Evolutionary conservation across 2,888 invertebrate species (phyloP), one percentile per base, ranked within the genome.

Genomic region (Venustoraphidia nigricollis): DNA sequence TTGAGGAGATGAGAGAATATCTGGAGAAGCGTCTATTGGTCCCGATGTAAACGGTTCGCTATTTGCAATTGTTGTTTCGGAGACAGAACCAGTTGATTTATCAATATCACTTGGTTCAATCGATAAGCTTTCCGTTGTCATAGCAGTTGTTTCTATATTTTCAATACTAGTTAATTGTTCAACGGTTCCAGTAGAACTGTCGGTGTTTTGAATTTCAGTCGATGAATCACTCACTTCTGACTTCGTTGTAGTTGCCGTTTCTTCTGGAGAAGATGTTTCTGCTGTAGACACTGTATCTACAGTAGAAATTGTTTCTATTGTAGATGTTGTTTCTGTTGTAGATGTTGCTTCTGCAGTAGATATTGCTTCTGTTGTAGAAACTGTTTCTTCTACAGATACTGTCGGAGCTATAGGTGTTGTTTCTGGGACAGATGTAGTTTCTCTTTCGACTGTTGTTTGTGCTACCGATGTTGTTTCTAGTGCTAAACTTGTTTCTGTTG

Each of bases 291-390:
- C 53, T 14, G 53, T 51, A 41, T 53, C 50, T 34, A 51, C 48
- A 27, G 51, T 48, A 34, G 51, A 41, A 13, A 52, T 54, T 14
- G 53, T 51, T 42, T 53, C 50, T 34, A 51, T 49, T 34, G 51
- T 48, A 34, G 51, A 41, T 13, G 42, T 50, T 13, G 51, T 35
- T 13, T 48, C 46, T 38, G 48, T 43, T n/a, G 42, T 36, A 27
- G 51, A 49, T 14, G 40, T 45, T n/a, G 44, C 45, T 35, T 45
- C 13, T 38, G 35, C 40, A 10, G 50, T 39, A 36, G 46, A 49
- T 14, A 52, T 54, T 17, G 53, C 51, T 42, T 53, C 50, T 34
- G 51, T 48, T 34, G 51, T 48, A 34, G 51, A 41, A 13, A 42
- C 49, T 11, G 47, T 39, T 39, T 46, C 43, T 36, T 47, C 44